Evolutionary conservation across 1,140 invertebrate genomes (phyloP).

Genomic region (Drosophila pseudoananassae): DNA sequence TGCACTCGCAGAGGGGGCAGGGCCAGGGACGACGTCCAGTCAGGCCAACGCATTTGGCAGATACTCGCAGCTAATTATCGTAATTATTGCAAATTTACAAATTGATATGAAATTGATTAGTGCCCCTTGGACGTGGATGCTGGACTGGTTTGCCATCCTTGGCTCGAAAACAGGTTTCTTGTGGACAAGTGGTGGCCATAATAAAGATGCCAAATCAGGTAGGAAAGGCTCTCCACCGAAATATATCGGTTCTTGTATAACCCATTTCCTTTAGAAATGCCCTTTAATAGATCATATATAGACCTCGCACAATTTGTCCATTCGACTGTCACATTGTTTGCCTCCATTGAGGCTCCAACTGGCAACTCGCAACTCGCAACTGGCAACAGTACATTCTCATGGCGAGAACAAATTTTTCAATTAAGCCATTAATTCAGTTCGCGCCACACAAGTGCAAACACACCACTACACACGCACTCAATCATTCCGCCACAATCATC

Average conservation of each 20-base stretch:
- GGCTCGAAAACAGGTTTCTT: constrained; percentile 25
- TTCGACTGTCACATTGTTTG: constrained; percentile 49
- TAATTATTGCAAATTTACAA: constrained; percentile 84
- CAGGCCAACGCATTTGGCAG: constrained; percentile 57
- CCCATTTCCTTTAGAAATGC: background rate
- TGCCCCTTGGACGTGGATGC: constrained; percentile 49
- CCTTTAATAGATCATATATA: constrained; percentile 8
- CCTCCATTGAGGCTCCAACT: constrained; percentile 13
- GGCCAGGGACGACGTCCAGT: constrained; percentile 25
- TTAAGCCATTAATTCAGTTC: constrained; percentile 83
- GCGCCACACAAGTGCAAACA: constrained; percentile 65
- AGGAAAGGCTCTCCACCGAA: background rate
- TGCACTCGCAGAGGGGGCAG: constrained; percentile 53
- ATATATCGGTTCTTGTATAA: background rate
- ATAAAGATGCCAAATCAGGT: constrained; percentile 32
- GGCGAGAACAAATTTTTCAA: constrained; percentile 83
- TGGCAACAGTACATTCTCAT: constrained; percentile 56
- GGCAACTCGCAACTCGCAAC: constrained; percentile 19
- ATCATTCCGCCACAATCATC: constrained; percentile 39
- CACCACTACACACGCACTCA: constrained; percentile 29
- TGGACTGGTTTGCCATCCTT: constrained; percentile 10
- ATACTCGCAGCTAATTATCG: constrained; percentile 83
- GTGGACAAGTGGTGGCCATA: constrained; percentile 18
- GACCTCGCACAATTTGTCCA: constrained; percentile 56
- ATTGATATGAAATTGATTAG: constrained; percentile 84